Base-by-base conservation (phyloP, 30 jellyfish, hydroid and myxozoan species). In the Chrysaora quinquecirrha region DNA sequence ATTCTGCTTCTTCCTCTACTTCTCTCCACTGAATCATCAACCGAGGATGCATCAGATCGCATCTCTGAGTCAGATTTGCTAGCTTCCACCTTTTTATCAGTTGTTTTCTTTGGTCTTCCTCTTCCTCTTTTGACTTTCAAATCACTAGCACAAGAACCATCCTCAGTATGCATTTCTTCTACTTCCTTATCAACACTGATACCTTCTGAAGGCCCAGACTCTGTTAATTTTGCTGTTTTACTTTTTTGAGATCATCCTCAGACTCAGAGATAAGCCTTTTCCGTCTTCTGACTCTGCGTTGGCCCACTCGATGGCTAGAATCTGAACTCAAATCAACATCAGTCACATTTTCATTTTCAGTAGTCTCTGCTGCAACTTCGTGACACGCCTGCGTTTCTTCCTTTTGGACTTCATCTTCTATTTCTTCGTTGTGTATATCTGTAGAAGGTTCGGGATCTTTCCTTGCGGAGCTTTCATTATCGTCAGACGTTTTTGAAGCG, bases 101-200 rank as follows among this genome's bases (percentile, higher is more conserved):
- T n/a, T 14, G 90, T n/a, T 25, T 50, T 68, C 48, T 72, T 71
- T 3, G 90, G 90, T 20, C 90, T 82, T 9, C 90, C 90, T 29
- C 90, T 48, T 23, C 83, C 90, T n/a, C 70, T 48, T 67, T 79
- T 79, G 12, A 76, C 76, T 63, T 77, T 77, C 3, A 27, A 18
- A 14, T 60, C 89, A 25, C n/a, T 43, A 22, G 6, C 58, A 25
- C n/a, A 21, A 25, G 14, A 11, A 22, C 0, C 12, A 64, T 7
- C 28, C 18, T 50, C 33, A 38, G 11, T 38, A 38, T 38, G 54
- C 6, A 3, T 38, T 6, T 38, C 54, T 38, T 38, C 54, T n/a
- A n/a, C n/a, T n/a, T n/a, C n/a, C n/a, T n/a, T n/a, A n/a, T n/a
- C n/a, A n/a, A n/a, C n/a, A n/a, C n/a, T n/a, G n/a, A n/a, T n/a